Evolutionary conservation across 2,888 invertebrate species (phyloP), one percentile per base, ranked within the genome.

Genomic region (Rhimphoctona megacephalus): DNA sequence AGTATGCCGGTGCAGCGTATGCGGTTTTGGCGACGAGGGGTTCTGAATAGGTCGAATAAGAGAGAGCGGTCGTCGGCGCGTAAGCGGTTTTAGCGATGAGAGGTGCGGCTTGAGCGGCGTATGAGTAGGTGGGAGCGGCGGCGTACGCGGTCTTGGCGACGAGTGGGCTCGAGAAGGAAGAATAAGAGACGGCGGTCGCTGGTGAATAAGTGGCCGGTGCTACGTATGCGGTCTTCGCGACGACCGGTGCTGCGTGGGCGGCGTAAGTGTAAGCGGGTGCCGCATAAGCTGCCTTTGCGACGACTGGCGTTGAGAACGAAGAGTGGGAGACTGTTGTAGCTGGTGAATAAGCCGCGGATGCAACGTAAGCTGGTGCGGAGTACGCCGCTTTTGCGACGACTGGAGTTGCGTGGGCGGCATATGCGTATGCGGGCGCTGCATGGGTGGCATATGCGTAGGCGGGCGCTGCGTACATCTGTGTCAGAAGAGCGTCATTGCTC

Each of bases 401-500:
- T 14, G 85, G 22, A 17, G 76, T 77, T 19, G 74, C 77, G 66
- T 85, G 86, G 5, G 79, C 72, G 30, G 83, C 54, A 14, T 85
- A 61, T 11, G 84, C 82, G 43, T 80, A 83, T 0, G 81, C 43
- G 14, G 85, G 82, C 1, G 69, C 81, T 33, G 85, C 81, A 19
- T 64, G 83, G 1, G 89, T 81, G 33, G 88, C 81, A 69, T 89
- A 88, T 3, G 85, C 83, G 72, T 84, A 84, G 9, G 88, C 84
- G 3, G 90, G 90, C 2, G 89, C 86, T 33, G 90, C 61, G 73
- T 82, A 78, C 11, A 85, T 76, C 22, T 85, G 88, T 36, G 73
- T 87, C 25, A 90, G 19, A 17, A 90, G 77, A 7, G 82, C 91
- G 57, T 92, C 92, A 88, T 92, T 92, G 89, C 89, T 91, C 49